These are phyloP conservation scores for Cerastis rubricosa DNA, from an alignment of 2,888 invertebrate genomes.

Conservation along the genomic window DNA sequence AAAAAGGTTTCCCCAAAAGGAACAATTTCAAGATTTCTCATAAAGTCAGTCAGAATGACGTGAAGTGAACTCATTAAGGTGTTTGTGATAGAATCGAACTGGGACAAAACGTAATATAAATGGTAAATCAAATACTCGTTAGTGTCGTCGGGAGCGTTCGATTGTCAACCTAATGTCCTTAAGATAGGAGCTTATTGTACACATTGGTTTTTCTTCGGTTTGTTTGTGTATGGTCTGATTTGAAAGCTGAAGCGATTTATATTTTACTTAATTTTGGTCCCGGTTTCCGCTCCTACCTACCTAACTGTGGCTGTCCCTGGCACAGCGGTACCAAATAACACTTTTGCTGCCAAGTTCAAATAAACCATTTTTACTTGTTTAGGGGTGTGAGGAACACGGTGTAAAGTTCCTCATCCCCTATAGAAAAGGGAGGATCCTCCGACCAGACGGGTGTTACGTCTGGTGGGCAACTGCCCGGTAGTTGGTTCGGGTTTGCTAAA, in stretches of 20 bases:
- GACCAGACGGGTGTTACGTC: too few relatives aligned
- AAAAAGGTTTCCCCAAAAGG: constrained; percentile 28
- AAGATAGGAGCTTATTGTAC: constrained; percentile 64
- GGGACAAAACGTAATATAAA: constrained; percentile 74
- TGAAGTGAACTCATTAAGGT: constrained; percentile 73
- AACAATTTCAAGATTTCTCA: constrained; percentile 45
- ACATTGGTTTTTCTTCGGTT: constrained; percentile 53
- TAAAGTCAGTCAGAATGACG: constrained; percentile 65
- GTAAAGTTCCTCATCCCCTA: too few relatives aligned
- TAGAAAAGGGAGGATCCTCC: too few relatives aligned
- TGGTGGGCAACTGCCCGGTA: too few relatives aligned
- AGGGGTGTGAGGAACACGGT: too few relatives aligned
- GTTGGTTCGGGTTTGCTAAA: too few relatives aligned
- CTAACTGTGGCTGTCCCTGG: background rate
- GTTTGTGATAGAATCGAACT: constrained; percentile 73
- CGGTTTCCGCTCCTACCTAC: background rate
- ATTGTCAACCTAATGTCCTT: constrained; percentile 69
- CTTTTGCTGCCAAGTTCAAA: too few relatives aligned
- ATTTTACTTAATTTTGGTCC: background rate
- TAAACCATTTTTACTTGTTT: too few relatives aligned
- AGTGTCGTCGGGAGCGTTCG: constrained; percentile 56
- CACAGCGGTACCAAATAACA: background rate
- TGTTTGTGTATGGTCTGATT: constrained; percentile 58
- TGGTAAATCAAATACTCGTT: constrained; percentile 82
- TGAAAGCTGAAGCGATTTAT: constrained; percentile 47